phyloP scores from a whole-genome alignment of 2,797 vertebrate species.

The Mormyrops boulengeri region DNA sequence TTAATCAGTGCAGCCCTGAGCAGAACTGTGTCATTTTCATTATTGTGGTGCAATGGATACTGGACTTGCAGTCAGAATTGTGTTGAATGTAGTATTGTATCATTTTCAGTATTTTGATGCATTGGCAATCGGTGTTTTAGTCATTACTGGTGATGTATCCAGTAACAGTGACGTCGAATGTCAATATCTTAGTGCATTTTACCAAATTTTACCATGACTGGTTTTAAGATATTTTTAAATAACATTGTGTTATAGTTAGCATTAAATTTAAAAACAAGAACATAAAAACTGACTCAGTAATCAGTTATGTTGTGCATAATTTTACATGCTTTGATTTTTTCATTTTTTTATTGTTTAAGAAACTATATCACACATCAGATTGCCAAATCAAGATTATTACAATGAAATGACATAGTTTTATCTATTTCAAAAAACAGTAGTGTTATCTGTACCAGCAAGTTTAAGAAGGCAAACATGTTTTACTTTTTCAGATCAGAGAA shows the following conservation, averaged over 20 bases:
- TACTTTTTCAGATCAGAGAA: background rate
- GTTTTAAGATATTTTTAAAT: background rate
- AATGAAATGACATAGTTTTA: background rate
- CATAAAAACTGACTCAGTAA: background rate
- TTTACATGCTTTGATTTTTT: background rate
- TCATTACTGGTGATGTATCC: background rate
- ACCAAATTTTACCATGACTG: background rate
- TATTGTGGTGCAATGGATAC: background rate
- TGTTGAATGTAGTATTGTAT: background rate
- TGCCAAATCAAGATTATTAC: background rate
- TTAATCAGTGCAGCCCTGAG: background rate
- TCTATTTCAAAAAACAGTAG: background rate
- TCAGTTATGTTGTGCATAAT: background rate
- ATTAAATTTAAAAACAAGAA: background rate
- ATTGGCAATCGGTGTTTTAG: background rate
- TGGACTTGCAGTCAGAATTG: background rate
- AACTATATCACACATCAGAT: background rate
- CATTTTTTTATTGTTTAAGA: background rate
- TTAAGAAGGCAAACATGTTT: background rate
- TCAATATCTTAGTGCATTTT: background rate
- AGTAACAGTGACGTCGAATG: background rate
- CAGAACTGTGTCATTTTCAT: no score
- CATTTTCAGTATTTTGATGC: background rate
- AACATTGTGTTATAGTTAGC: no score
- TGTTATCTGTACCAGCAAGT: background rate